Evolutionary conservation across 2,888 invertebrate species (phyloP).

Genomic region (Aphidoletes aphidimyza): DNA sequence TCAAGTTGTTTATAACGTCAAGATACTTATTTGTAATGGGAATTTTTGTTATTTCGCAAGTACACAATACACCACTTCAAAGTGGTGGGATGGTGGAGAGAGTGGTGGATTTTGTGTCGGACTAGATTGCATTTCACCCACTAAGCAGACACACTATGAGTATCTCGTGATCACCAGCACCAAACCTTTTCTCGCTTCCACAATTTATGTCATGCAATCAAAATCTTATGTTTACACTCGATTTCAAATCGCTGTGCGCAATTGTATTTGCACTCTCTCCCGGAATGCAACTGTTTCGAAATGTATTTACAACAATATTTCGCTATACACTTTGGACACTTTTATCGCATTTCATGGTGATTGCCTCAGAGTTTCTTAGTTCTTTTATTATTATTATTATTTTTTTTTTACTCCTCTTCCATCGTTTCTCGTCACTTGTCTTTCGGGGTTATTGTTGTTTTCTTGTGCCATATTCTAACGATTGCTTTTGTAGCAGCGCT

Average conservation of each 20-base stretch:
- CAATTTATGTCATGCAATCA: slow-evolving; percentile 48
- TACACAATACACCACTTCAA: too few species aligned
- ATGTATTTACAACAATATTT: slow-evolving; percentile 22
- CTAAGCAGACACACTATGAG: too few species aligned
- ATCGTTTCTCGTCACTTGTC: too few species aligned
- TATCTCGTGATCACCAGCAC: too few species aligned
- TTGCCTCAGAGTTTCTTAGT: not conserved
- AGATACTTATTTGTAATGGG: slow-evolving; percentile 28
- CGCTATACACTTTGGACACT: slow-evolving; percentile 13
- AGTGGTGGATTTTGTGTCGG: slow-evolving; percentile 1
- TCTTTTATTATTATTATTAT: not conserved
- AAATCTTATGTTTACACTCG: slow-evolving; percentile 39
- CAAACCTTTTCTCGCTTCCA: slow-evolving; percentile 35
- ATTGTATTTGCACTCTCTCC: not conserved
- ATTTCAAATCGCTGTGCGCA: slow-evolving; percentile 5
- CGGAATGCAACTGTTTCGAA: slow-evolving; percentile 9
- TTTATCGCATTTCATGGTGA: slow-evolving; percentile 48
- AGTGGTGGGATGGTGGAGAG: too few species aligned
- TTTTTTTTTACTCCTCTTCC: not conserved
- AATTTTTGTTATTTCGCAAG: too few species aligned
- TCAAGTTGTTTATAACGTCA: slow-evolving; percentile 42
- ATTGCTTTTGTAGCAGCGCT: not conserved
- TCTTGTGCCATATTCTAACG: too few species aligned
- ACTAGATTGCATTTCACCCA: slow-evolving; percentile 26
- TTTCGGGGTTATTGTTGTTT: too few species aligned